Percentiles rank a stretch among this genome's conserved stretches.
Conservation (phyloP, 2,113 vertebrate species). For the Heterocephalus glaber region DNA sequence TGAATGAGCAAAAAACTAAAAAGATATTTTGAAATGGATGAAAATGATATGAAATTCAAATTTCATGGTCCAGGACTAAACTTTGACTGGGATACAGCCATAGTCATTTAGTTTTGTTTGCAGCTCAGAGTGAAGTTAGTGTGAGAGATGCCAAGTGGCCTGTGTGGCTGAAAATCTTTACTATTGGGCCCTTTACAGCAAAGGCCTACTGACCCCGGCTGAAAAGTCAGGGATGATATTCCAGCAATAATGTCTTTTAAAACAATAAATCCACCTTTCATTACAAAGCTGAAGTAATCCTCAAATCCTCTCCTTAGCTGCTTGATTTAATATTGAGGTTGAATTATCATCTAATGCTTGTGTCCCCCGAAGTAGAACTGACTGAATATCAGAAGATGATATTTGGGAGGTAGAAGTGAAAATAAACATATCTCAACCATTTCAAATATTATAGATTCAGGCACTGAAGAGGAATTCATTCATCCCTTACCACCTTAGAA, state of each 20-base stretch:
- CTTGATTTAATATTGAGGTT: background rate
- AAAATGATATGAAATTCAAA: constrained; percentile 10
- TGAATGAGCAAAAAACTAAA: background rate
- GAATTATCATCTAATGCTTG: background rate
- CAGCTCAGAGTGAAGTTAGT: background rate
- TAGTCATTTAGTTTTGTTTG: background rate
- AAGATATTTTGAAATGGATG: background rate
- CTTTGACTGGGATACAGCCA: background rate
- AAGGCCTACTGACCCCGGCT: background rate
- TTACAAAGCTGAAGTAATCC: constrained; percentile 42
- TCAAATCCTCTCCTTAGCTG: background rate
- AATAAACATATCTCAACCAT: background rate
- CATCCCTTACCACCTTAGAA: background rate
- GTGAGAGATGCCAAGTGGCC: background rate
- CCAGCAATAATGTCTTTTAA: constrained; percentile 6
- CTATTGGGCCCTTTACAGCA: background rate
- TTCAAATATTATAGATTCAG: background rate
- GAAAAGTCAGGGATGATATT: constrained; percentile 15
- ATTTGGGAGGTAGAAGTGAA: background rate
- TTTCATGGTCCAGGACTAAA: background rate
- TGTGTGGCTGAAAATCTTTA: background rate
- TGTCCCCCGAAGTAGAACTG: background rate
- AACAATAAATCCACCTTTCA: background rate
- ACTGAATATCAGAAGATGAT: background rate
- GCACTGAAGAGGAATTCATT: background rate